These are phyloP conservation scores for Pardosa pseudoannulata DNA, from an alignment of 2,888 invertebrate genomes.

Conservation along the genomic window DNA sequence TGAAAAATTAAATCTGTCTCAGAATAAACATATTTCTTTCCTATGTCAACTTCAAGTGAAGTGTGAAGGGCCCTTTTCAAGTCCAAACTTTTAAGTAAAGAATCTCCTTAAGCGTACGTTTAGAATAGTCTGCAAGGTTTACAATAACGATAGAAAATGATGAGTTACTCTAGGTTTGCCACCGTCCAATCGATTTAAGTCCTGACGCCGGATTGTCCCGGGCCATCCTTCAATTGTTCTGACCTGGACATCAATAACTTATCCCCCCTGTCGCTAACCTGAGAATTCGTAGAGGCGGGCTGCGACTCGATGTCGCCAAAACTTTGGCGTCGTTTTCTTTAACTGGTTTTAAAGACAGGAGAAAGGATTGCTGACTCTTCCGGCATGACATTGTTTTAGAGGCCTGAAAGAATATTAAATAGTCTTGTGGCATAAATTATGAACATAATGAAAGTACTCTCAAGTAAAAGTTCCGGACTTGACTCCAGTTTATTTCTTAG, in stretches of 20 bases:
- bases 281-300: conserved; percentile 33
- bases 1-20: no score
- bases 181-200: conserved; percentile 49
- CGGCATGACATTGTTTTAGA: neutral
- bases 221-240: conserved; percentile 64
- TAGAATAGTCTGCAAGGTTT: conserved; percentile 24
- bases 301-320: conserved; percentile 44
- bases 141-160: conserved; percentile 52
- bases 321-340: conserved; percentile 36
- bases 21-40: no score
- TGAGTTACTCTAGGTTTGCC: conserved; percentile 49
- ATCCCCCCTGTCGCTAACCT: conserved; percentile 54
- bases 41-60: neutral
- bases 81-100: neutral
- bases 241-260: conserved; percentile 57
- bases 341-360: conserved; percentile 26
- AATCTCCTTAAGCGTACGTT: conserved; percentile 29
- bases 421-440: neutral
- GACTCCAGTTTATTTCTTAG: no score
- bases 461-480: no score
- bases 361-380: conserved; percentile 12
- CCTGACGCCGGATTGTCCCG: conserved; percentile 58
- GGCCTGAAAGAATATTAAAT: neutral
- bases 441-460: no score
- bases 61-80: neutral